A percentile compares a stretch with the other conserved stretches of the same genome.
phyloP scores from a whole-genome alignment of 1,140 invertebrate genomes.

The Sycophaga agraensis region DNA sequence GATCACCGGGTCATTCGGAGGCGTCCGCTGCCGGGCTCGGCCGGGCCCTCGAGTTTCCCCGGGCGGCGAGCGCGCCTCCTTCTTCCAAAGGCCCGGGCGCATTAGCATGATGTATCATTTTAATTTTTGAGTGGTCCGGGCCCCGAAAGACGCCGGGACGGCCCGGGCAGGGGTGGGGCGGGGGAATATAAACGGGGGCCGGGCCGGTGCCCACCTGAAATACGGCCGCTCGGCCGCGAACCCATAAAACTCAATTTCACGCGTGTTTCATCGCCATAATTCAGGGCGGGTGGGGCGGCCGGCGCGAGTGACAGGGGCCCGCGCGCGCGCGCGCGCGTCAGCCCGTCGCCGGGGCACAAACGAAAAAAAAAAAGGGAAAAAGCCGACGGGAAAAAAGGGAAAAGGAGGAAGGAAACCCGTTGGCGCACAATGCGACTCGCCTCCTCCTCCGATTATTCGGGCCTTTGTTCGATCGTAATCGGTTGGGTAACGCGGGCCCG shows the following conservation, averaged over 20 bases:
- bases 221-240: not conserved
- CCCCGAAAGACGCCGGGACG: not conserved
- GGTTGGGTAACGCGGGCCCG: constrained; percentile 20
- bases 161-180: too few species aligned
- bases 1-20: too few species aligned
- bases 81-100: too few species aligned
- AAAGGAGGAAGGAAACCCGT: constrained; percentile 10
- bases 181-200: not conserved
- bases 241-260: constrained; percentile 1
- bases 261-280: not conserved
- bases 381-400: too few species aligned
- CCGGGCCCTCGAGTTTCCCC: too few species aligned
- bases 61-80: too few species aligned
- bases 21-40: not conserved
- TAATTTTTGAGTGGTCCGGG: too few species aligned
- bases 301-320: not conserved
- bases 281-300: not conserved
- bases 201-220: too few species aligned
- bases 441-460: not conserved
- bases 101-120: too few species aligned
- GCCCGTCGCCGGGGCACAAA: too few species aligned
- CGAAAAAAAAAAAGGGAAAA: too few species aligned
- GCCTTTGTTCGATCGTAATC: constrained; percentile 29
- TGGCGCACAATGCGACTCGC: constrained; percentile 14
- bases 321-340: not conserved